These are phyloP conservation scores for Anas bernieri DNA, from an alignment of 2,797 vertebrate genomes.

Conservation along the genomic window DNA sequence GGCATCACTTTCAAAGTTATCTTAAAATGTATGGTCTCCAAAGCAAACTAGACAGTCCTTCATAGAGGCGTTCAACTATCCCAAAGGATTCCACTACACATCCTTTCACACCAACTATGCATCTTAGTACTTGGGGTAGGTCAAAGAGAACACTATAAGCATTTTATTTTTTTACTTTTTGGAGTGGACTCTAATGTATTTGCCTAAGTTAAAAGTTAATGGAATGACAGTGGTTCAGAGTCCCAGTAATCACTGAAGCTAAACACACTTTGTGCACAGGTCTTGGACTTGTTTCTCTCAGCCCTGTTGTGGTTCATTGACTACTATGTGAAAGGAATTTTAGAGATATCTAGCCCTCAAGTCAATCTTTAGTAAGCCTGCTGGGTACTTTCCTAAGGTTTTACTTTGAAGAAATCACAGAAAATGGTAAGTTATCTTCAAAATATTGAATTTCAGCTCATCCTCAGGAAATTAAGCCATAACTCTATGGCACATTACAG, in stretches of 20 bases:
- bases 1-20: background rate
- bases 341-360: background rate
- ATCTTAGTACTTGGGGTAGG: background rate
- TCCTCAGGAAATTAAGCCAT: slow-evolving; percentile 13
- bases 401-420: background rate
- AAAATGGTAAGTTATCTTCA: background rate
- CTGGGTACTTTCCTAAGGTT: background rate
- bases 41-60: background rate
- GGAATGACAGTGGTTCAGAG: slow-evolving; percentile 40
- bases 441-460: slow-evolving; percentile 19
- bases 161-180: background rate
- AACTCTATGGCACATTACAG: background rate
- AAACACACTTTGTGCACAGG: background rate
- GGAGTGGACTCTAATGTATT: background rate
- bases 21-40: background rate
- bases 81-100: background rate
- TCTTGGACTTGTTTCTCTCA: slow-evolving; percentile 30
- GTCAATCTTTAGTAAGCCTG: background rate
- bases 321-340: slow-evolving; percentile 19
- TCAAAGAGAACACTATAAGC: background rate
- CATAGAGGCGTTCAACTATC: background rate
- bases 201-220: slow-evolving; percentile 73
- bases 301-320: slow-evolving; percentile 22
- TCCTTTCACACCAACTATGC: background rate
- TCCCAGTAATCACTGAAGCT: slow-evolving; percentile 54